phyloP scores from a whole-genome alignment of 2,797 vertebrate genomes.

The Coranthus polyacanthus region DNA sequence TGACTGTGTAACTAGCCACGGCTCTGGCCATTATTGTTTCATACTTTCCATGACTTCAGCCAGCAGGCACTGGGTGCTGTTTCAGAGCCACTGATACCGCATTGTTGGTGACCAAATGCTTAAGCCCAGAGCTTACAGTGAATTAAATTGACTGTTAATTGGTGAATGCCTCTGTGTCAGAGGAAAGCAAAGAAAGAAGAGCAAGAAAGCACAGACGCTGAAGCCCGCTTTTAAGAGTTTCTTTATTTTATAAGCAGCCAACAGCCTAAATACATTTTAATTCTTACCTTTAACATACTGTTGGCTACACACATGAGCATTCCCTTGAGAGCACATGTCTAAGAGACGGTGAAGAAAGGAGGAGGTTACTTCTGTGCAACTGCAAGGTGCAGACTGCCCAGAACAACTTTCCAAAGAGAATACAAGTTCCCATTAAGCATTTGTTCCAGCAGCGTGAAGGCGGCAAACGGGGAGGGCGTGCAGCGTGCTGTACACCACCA shows the following conservation, averaged over 20 bases:
- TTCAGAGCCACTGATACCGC: constrained; percentile 44
- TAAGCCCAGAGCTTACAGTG: constrained; percentile 28
- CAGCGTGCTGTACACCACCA: constrained; percentile 26
- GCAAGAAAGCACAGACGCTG: constrained; percentile 1
- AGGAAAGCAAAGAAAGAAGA: constrained; percentile 5
- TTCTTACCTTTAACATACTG: constrained; percentile 57
- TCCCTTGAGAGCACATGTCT: constrained; percentile 30
- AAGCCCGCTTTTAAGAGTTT: constrained; percentile 3
- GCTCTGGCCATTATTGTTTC: constrained; percentile 54
- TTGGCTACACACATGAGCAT: constrained; percentile 13
- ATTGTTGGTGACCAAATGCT: constrained; percentile 54
- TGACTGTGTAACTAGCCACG: constrained; percentile 33
- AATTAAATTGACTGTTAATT: constrained; percentile 63
- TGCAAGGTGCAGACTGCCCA: constrained; percentile 41
- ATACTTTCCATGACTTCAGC: constrained; percentile 50
- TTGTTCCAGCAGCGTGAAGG: constrained; percentile 50
- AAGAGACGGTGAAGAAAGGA: neutral
- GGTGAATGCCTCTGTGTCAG: constrained; percentile 31
- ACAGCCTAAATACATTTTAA: neutral
- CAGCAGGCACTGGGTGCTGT: constrained; percentile 33
- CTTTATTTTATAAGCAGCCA: constrained; percentile 23
- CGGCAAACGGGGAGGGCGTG: constrained; percentile 23
- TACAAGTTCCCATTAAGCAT: constrained; percentile 58
- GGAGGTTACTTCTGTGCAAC: constrained; percentile 24
- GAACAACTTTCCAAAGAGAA: constrained; percentile 69